Percentiles rank a stretch among this genome's conserved stretches.
Conservation (phyloP, 2,113 vertebrate species). For the Platysternon megacephalum region DNA sequence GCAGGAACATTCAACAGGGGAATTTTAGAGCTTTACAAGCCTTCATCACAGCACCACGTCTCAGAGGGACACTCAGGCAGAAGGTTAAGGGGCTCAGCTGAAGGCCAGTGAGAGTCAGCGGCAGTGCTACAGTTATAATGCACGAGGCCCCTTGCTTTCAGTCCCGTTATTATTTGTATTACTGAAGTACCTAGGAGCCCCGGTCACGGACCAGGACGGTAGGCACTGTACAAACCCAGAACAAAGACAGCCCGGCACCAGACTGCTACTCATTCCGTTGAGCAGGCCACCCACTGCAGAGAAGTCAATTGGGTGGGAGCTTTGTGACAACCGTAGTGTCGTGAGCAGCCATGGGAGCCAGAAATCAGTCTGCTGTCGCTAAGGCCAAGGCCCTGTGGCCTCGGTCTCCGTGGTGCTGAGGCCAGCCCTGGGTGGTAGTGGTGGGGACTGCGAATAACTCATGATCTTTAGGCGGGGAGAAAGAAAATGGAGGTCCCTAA, state of each 20-base stretch:
- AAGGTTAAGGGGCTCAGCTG: not conserved
- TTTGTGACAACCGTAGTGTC: not conserved
- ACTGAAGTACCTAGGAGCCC: not conserved
- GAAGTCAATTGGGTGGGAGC: accelerated
- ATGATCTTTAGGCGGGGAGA: not conserved
- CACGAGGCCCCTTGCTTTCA: accelerated
- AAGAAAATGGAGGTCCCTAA: not conserved
- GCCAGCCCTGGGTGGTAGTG: not conserved
- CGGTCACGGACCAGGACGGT: not conserved
- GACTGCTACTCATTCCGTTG: accelerated
- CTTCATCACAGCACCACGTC: not conserved
- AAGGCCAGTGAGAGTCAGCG: not conserved
- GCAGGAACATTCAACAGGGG: not conserved
- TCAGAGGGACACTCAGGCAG: accelerated
- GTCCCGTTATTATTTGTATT: not conserved
- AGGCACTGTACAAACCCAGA: not conserved
- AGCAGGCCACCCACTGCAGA: not conserved
- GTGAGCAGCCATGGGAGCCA: not conserved
- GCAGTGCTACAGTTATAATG: not conserved
- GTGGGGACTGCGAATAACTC: not conserved
- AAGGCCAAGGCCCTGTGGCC: not conserved
- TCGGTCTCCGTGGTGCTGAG: not conserved
- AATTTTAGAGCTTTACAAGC: not conserved
- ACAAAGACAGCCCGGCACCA: not conserved
- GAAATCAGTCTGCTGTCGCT: not conserved